Percentiles rank a stretch among this genome's conserved stretches.
These are phyloP conservation scores for Acromyrmex heyeri DNA, from an alignment of 1,140 invertebrate genomes.

Conservation along the genomic window DNA sequence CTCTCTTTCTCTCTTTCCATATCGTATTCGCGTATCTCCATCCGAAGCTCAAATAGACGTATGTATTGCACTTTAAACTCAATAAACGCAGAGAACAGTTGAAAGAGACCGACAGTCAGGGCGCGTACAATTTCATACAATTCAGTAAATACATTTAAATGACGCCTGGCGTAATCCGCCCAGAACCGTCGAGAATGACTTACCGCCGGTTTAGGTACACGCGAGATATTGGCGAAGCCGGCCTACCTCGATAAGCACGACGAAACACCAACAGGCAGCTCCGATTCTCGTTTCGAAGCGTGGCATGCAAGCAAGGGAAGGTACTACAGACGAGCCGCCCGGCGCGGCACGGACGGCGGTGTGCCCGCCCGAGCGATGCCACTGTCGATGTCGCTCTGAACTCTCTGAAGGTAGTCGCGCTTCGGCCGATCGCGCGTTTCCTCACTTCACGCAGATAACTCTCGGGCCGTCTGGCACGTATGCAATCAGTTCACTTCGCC, in stretches of 20 bases:
- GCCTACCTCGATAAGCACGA: conserved; percentile 55
- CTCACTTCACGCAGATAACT: neutral
- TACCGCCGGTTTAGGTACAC: conserved; percentile 69
- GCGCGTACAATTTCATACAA: neutral
- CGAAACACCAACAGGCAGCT: conserved; percentile 31
- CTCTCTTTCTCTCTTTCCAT: neutral
- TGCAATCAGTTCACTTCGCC: neutral
- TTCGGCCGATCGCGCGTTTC: neutral
- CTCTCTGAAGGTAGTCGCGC: neutral
- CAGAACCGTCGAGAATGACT: conserved; percentile 49
- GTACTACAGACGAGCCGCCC: neutral
- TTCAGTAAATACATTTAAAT: neutral
- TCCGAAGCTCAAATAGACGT: neutral
- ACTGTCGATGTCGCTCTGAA: neutral
- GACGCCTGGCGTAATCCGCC: neutral
- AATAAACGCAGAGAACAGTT: too few species aligned
- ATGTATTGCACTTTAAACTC: neutral
- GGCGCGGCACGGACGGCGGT: conserved; percentile 1
- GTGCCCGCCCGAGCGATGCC: neutral
- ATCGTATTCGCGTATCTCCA: neutral
- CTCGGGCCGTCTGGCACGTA: neutral
- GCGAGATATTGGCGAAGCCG: conserved; percentile 58
- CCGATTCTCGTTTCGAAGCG: conserved; percentile 43
- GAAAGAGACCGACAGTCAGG: neutral
- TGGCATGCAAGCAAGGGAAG: conserved; percentile 60